Base-by-base conservation (phyloP, 2,888 invertebrate species). In the Cheilosia soror region DNA sequence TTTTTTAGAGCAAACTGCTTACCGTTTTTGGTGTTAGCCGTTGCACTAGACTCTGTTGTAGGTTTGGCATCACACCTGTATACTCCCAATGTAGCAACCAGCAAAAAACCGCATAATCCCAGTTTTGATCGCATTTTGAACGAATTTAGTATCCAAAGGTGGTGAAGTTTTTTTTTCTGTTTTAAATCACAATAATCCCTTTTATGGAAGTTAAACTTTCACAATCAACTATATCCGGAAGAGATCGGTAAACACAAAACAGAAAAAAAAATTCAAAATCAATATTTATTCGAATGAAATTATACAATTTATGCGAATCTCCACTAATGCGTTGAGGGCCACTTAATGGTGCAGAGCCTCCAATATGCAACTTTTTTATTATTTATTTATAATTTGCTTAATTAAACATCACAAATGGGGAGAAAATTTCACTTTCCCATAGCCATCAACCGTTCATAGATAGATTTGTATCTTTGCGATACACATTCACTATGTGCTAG, bases 391-490 rank as follows among this genome's bases (percentile, higher is more conserved):
- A n/a, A 42, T 44, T 51, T 49, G 55, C 58, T 66, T 62, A 77
- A 82, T 78, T 65, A 20, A 62, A 60, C 60, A 57, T 51, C 37
- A 75, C 79, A 72, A 58, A 68, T 68, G 72, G 66, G 68, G 42
- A 68, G 13, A 65, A 60, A 79, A 84, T 84, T 84, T 84, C 84
- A 84, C 84, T 84, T 84, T 84, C 65, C 63, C 69, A 69, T 71
- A 37, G 62, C 55, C 33, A 49, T 49, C 65, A 71, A 68, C 47
- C 20, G 72, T 47, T 72, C 47, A 72, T 42, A 78, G 62, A 69
- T 78, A n/a, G 58, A 80, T 65, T 78, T 75, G 63, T 75, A 75
- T 78, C 57, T 69, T 31, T 73, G 62, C 55, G 47, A 69, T 83
- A 73, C 62, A 83, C 55, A 58, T 71, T 71, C 71, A 49, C 65